Base-by-base conservation (phyloP, 2,797 vertebrate genomes). In the Peromyscus eremicus region DNA sequence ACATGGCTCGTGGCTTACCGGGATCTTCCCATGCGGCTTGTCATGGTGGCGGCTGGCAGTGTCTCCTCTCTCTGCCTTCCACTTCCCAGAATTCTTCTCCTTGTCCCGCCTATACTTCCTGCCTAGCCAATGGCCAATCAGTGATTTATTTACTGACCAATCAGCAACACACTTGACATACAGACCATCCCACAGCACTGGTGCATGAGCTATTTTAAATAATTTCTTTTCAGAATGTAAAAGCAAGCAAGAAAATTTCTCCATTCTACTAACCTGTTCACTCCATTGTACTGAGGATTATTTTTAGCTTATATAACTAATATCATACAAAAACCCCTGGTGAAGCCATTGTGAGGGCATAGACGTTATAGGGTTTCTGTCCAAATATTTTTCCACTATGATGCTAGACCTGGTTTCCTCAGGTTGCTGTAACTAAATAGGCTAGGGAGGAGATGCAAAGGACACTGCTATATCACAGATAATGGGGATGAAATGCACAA, bases 181-280 rank as follows among this genome's bases (percentile, higher is more conserved):
- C n/a, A n/a, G n/a, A n/a, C n/a, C n/a, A n/a, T n/a, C n/a, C n/a
- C n/a, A n/a, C n/a, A n/a, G n/a, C n/a, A n/a, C n/a, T n/a, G n/a
- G n/a, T n/a, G 27, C 21, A 93, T 89, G 40, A 85, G 80, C 68
- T 93, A 95, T 92, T 90, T 96, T 90, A 90, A 80, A 49, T 52
- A 94, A 73, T 91, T 83, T 87, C 37, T 66, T 95, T 96, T 88
- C 37, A 92, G 46, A 71, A 95, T 92, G 57, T 94, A 76, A 95
- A 96, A 37, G 71, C 52, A 83, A 37, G 71, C 0, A 73, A 68
- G 40, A 73, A 96, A 94, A 94, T 82, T 71, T 60, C 7, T 96
- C 29, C 7, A 84, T 52, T 73, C 46, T 71, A 84, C 16, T 89
- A 32, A 43, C 19, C 40, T 96, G 37, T 93, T 37, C 21, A 87